A percentile compares a stretch with the other conserved stretches of the same genome.
Conservation (phyloP, 1,140 invertebrate genomes). For the Dendrolimus kikuchii region DNA sequence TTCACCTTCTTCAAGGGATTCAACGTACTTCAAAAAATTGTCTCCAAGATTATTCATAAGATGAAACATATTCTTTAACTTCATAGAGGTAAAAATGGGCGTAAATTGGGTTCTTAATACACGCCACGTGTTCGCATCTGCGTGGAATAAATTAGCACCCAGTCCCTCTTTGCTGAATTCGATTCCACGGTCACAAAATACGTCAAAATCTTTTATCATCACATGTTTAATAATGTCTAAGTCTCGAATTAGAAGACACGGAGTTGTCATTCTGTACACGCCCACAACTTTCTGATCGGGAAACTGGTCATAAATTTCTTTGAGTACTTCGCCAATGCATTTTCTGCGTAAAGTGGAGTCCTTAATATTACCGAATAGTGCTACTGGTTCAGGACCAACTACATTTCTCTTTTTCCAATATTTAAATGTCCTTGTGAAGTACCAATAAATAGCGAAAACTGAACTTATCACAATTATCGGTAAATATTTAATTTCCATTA, state of each 20-base stretch:
- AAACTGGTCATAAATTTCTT: slow-evolving; percentile 17
- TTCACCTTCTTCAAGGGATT: slow-evolving; percentile 13
- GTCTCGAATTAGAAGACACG: slow-evolving; percentile 67
- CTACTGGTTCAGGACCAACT: slow-evolving; percentile 11
- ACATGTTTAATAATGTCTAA: slow-evolving; percentile 74
- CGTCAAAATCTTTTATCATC: slow-evolving; percentile 72
- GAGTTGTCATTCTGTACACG: slow-evolving; percentile 38
- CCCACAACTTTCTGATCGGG: slow-evolving; percentile 28
- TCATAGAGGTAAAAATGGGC: slow-evolving; percentile 72
- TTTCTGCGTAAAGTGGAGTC: slow-evolving; percentile 7
- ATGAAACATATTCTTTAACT: slow-evolving; percentile 56
- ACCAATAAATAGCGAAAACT: slow-evolving; percentile 6
- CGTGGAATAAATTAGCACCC: slow-evolving; percentile 50
- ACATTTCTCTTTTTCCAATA: slow-evolving; percentile 23
- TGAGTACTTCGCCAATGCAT: slow-evolving; percentile 6
- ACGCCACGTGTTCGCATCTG: slow-evolving; percentile 70
- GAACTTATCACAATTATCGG: slow-evolving; percentile 1
- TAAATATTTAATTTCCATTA: background rate
- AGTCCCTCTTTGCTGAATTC: slow-evolving; percentile 67
- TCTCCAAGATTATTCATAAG: slow-evolving; percentile 39
- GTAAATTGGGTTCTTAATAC: slow-evolving; percentile 66
- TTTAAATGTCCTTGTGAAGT: slow-evolving; percentile 16
- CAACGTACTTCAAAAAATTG: slow-evolving; percentile 32
- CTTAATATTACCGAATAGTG: slow-evolving; percentile 19
- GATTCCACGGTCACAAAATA: slow-evolving; percentile 65